phyloP scores from a whole-genome alignment of 2,888 invertebrate genomes.

The Andrena bucephala region DNA sequence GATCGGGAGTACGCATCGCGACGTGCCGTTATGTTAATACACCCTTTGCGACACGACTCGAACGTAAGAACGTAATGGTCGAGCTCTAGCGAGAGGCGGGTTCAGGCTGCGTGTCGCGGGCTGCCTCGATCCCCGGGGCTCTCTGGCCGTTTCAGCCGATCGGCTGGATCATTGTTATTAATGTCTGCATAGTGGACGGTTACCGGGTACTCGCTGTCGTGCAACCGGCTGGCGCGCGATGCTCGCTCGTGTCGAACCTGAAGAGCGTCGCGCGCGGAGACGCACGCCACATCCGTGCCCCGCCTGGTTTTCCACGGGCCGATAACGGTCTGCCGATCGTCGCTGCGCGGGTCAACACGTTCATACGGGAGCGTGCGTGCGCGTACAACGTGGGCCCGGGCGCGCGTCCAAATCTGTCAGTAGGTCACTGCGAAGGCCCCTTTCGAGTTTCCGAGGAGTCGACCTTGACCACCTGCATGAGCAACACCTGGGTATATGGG shows the following conservation, averaged over 20 bases:
- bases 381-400: slow-evolving; percentile 54
- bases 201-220: slow-evolving; percentile 17
- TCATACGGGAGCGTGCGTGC: slow-evolving; percentile 8
- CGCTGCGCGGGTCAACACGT: slow-evolving; percentile 18
- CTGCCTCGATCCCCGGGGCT: slow-evolving; percentile 38
- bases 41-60: slow-evolving; percentile 77
- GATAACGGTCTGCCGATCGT: slow-evolving; percentile 67
- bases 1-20: slow-evolving; percentile 53
- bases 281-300: slow-evolving; percentile 46
- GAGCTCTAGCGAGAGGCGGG: slow-evolving; percentile 76
- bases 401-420: slow-evolving; percentile 81
- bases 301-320: slow-evolving; percentile 39
- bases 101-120: slow-evolving; percentile 76
- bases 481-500: neutral
- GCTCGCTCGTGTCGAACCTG: slow-evolving; percentile 21
- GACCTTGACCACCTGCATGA: slow-evolving; percentile 63
- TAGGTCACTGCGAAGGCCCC: slow-evolving; percentile 76
- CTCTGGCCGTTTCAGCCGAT: slow-evolving; percentile 7
- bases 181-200: slow-evolving; percentile 20
- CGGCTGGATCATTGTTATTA: slow-evolving; percentile 55
- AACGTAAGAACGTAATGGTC: slow-evolving; percentile 82
- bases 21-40: slow-evolving; percentile 83
- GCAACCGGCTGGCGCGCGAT: slow-evolving; percentile 20
- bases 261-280: slow-evolving; percentile 5
- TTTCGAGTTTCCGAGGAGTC: slow-evolving; percentile 39